A percentile compares a stretch with the other conserved stretches of the same genome.
phyloP scores from a whole-genome alignment of 2,888 invertebrate species.

The Amblyteles armatorius region DNA sequence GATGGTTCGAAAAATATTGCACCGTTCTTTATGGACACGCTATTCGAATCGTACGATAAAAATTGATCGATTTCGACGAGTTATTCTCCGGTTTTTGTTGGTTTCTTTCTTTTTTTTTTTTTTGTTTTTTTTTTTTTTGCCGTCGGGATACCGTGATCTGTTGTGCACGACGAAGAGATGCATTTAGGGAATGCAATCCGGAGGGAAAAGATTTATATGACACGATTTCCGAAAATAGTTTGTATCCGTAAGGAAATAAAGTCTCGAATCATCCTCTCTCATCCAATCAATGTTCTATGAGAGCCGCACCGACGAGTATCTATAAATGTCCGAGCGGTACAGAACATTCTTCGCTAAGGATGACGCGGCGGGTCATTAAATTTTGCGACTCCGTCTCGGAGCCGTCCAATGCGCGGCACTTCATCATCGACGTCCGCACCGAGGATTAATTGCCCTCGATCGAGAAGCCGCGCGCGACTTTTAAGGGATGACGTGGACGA shows the following conservation, averaged over 20 bases:
- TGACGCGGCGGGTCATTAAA: conserved; percentile 42
- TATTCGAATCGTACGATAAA: conserved; percentile 26
- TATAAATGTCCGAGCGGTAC: conserved; percentile 11
- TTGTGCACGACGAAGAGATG: not conserved
- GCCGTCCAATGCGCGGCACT: conserved; percentile 38
- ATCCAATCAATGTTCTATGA: conserved; percentile 58
- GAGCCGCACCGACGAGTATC: conserved; percentile 16
- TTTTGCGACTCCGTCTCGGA: conserved; percentile 17
- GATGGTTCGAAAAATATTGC: conserved; percentile 33
- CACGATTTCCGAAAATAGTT: not conserved
- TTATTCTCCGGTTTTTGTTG: conserved; percentile 12
- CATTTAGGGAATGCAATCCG: not conserved
- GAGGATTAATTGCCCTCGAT: conserved; percentile 72
- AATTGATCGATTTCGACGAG: conserved; percentile 55
- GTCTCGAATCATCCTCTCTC: not conserved
- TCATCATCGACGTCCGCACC: conserved; percentile 65
- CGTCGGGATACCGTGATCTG: not conserved
- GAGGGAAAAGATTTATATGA: not conserved
- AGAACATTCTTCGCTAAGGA: not conserved
- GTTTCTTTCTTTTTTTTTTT: not conserved
- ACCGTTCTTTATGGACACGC: conserved; percentile 25
- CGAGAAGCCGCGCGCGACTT: conserved; percentile 48
- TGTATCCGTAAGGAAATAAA: not conserved
- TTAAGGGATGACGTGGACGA: conserved; percentile 49
- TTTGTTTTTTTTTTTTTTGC: not conserved